Base-by-base conservation (phyloP, 2,888 invertebrate genomes). In the Orthosia incerta region DNA sequence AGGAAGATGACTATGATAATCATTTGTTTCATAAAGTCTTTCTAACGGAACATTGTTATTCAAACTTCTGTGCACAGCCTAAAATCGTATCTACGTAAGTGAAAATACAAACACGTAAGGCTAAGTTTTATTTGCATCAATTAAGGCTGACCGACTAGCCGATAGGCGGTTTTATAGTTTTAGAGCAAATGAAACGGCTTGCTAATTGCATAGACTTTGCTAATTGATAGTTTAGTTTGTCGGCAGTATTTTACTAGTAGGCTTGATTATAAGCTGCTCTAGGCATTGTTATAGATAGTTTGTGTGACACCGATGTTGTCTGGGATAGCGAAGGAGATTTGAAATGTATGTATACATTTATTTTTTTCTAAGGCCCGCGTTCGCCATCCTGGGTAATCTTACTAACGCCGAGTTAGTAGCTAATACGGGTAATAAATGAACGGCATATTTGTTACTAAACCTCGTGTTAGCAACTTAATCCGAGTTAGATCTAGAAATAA, bases 81-180 rank as follows among this genome's bases (percentile, higher is more conserved):
- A 3, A 66, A 23, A 16, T 48, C 16, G 13, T 31, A 31, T 9
- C 16, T 12, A 20, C 39, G 1, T 15, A 23, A 7, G 18, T 64
- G 23, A 53, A 50, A 45, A 23, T 20, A 12, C 18, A 13, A 51
- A n/a, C 39, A 57, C 13, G 9, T 18, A 68, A 23, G 12, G 20
- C n/a, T n/a, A 5, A 59, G 51, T 78, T 74, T 78, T 74, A 72
- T 83, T 77, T 67, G 45, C 80, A 57, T 69, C 78, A 73, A 86
- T 83, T 79, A 83, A 70, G 3, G 48, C 63, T 75, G n/a, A 26
- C 70, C 64, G 46, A 53, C 45, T n/a, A 55, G 55, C 57, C 71
- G 82, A 77, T 86, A 77, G 70, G 50, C 31, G 60, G 67, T 75
- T 86, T 84, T 80, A 84, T 84, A 67, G 84, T 63, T 76, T 73